A percentile compares a stretch with the other conserved stretches of the same genome.
These are phyloP conservation scores for Pachydiplax longipennis DNA, from an alignment of 2,888 invertebrate genomes.

Conservation along the genomic window DNA sequence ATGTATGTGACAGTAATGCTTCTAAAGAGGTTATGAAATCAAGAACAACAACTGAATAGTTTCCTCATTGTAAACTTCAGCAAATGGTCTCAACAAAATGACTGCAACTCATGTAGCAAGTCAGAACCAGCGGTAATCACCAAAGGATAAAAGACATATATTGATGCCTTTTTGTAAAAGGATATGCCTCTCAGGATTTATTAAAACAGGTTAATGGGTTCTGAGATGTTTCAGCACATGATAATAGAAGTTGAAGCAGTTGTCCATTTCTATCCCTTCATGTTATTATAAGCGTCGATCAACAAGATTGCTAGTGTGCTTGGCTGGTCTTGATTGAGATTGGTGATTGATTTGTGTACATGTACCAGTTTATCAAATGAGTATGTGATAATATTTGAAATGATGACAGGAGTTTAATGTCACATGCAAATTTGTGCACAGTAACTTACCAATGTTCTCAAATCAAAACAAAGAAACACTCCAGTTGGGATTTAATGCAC, in stretches of 20 bases:
- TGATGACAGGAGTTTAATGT: background rate
- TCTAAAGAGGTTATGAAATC: background rate
- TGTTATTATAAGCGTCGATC: background rate
- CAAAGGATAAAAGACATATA: conserved; percentile 4
- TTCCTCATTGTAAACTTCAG: background rate
- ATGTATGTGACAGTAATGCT: background rate
- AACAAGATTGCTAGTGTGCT: conserved; percentile 4
- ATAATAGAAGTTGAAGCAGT: conserved; percentile 1
- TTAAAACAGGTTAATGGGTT: background rate
- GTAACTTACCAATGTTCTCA: conserved; percentile 32
- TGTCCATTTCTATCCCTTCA: background rate
- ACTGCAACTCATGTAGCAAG: background rate
- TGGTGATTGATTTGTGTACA: conserved; percentile 25
- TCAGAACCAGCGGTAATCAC: background rate
- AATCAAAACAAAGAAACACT: conserved; percentile 28
- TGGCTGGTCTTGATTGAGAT: background rate
- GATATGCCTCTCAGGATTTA: conserved; percentile 43
- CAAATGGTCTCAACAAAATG: background rate
- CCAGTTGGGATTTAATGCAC: conserved; percentile 37
- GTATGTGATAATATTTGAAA: conserved; percentile 3
- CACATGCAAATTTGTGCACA: conserved; percentile 21
- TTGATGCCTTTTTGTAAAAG: conserved; percentile 9
- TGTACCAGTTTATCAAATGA: background rate
- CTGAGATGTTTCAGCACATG: conserved; percentile 35
- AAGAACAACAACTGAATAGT: conserved; percentile 17